phyloP scores from a whole-genome alignment of 2,888 invertebrate species.

The Diplazon laetatorius region DNA sequence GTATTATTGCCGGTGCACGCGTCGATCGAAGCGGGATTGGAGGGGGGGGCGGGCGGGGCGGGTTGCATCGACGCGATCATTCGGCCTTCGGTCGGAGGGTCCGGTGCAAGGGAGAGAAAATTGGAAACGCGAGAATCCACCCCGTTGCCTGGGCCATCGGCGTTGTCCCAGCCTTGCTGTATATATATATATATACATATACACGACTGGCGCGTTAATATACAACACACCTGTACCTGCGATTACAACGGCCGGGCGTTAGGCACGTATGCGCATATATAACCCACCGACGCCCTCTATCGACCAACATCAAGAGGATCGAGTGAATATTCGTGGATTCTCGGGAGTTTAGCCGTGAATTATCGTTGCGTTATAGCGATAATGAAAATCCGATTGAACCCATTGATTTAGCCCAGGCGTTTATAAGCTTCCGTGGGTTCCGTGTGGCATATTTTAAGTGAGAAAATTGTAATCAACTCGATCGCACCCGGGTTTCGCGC shows the following conservation, averaged over 20 bases:
- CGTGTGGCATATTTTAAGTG: conserved; percentile 76
- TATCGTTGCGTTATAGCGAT: conserved; percentile 76
- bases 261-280: neutral
- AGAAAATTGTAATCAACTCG: conserved; percentile 76
- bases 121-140: conserved; percentile 18
- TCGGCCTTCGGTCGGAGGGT: neutral
- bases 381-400: conserved; percentile 79
- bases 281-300: no score
- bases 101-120: conserved; percentile 22
- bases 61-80: neutral
- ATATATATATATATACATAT: no score
- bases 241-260: neutral
- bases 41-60: no score
- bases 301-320: conserved; percentile 26
- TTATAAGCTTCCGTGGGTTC: conserved; percentile 13
- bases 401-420: conserved; percentile 62
- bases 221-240: conserved; percentile 11
- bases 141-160: conserved; percentile 10
- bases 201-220: conserved; percentile 4
- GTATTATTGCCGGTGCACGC: neutral
- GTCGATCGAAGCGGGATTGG: no score
- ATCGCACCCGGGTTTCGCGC: conserved; percentile 52
- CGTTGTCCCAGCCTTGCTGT: conserved; percentile 4
- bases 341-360: conserved; percentile 76
- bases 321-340: conserved; percentile 50